These are phyloP conservation scores for Metopolophium dirhodum DNA, from an alignment of 1,140 invertebrate species.

Conservation along the genomic window DNA sequence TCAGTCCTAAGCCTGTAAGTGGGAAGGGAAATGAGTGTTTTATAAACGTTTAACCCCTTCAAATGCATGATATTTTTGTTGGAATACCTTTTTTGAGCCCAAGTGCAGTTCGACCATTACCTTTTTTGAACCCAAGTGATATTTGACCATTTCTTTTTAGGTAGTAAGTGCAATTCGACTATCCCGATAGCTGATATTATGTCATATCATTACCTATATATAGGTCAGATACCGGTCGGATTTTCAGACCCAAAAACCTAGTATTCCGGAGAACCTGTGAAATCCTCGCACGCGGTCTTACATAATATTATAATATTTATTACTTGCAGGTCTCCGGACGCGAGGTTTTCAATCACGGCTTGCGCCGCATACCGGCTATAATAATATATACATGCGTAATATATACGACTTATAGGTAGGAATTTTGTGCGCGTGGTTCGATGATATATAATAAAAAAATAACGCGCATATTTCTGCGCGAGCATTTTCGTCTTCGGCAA, in stretches of 20 bases:
- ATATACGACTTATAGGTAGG: background rate
- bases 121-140: no score
- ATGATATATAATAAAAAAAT: constrained; percentile 23
- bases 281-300: background rate
- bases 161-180: no score
- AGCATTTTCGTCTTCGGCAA: background rate
- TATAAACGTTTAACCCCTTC: no score
- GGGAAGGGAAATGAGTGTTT: no score
- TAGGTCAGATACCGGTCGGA: background rate
- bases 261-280: background rate
- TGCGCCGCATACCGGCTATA: background rate
- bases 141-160: no score
- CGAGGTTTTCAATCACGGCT: background rate
- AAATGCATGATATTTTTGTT: no score
- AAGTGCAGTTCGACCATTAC: no score
- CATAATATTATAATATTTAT: background rate
- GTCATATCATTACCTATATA: background rate
- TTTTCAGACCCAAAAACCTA: background rate
- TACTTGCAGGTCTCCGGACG: background rate
- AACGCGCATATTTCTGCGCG: background rate
- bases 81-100: no score
- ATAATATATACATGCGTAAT: background rate
- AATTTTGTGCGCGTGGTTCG: background rate
- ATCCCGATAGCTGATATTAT: no score
- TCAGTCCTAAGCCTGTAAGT: no score